Evolutionary conservation across 2,888 invertebrate species (phyloP).

Genomic region (Diabrotica balteata): DNA sequence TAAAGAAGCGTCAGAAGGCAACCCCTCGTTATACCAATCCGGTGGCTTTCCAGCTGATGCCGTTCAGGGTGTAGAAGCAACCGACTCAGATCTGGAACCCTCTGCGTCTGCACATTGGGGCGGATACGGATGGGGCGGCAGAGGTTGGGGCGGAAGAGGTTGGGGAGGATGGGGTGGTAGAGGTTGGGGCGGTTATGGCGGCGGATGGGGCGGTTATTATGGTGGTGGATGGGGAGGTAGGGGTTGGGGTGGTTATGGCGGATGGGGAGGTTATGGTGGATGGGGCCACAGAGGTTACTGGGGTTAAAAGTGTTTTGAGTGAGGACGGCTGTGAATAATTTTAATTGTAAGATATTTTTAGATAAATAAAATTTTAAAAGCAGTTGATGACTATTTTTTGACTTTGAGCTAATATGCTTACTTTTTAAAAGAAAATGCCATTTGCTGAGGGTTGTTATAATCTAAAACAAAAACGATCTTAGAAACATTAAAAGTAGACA

Average conservation of each 20-base stretch:
- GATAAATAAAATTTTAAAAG: no score
- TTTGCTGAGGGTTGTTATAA: no score
- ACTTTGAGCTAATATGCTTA: no score
- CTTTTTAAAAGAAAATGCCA: no score
- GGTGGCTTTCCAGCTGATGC: neutral
- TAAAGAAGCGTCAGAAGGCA: neutral
- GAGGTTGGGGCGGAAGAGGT: conserved; percentile 12
- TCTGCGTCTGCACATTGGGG: conserved; percentile 14
- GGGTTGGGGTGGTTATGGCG: conserved; percentile 18
- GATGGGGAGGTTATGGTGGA: conserved; percentile 21
- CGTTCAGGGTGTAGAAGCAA: neutral
- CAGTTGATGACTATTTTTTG: no score
- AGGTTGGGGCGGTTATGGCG: conserved; percentile 25
- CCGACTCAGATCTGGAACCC: conserved; percentile 12
- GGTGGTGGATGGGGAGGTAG: conserved; percentile 26
- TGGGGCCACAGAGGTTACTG: conserved; percentile 6
- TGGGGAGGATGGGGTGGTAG: conserved; percentile 8
- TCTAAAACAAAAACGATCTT: no score
- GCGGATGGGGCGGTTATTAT: conserved; percentile 27
- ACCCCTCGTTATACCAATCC: neutral
- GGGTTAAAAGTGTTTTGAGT: neutral
- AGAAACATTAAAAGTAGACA: no score
- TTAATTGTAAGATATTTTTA: neutral
- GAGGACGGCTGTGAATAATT: neutral
- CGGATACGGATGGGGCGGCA: conserved; percentile 21